phyloP scores from a whole-genome alignment of 2,113 vertebrate species.

The Paratilapia polleni region DNA sequence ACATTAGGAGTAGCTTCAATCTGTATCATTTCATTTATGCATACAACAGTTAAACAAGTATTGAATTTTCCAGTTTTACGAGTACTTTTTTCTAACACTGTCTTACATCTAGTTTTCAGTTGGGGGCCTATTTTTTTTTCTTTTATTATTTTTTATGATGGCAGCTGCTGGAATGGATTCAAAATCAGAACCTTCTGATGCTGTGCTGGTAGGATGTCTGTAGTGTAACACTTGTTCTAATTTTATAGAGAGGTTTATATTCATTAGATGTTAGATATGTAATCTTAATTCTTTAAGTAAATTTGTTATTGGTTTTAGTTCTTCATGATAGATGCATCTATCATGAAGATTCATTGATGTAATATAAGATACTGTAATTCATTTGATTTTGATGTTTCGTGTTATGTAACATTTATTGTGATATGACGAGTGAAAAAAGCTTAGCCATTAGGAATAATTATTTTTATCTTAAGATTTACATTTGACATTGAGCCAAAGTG shows the following conservation, averaged over 20 bases:
- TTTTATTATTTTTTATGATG: conserved; percentile 5
- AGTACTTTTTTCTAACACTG: neutral
- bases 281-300: neutral
- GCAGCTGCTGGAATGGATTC: conserved; percentile 39
- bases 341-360: neutral
- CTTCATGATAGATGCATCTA: neutral
- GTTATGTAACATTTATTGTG: neutral
- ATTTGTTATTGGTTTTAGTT: neutral
- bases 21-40: neutral
- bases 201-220: conserved; percentile 42
- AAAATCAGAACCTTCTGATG: conserved; percentile 22
- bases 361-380: neutral
- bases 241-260: neutral
- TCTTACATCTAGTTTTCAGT: neutral
- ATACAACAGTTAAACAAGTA: neutral
- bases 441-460: neutral
- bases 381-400: neutral
- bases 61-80: neutral
- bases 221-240: neutral
- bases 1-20: conserved; percentile 27
- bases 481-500: neutral
- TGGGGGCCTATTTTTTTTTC: neutral
- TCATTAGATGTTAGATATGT: neutral
- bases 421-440: neutral
- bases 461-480: neutral